Evolutionary conservation across 2,888 invertebrate species (phyloP), one percentile per base, ranked within the genome.

Genomic region (Leptothorax acervorum): DNA sequence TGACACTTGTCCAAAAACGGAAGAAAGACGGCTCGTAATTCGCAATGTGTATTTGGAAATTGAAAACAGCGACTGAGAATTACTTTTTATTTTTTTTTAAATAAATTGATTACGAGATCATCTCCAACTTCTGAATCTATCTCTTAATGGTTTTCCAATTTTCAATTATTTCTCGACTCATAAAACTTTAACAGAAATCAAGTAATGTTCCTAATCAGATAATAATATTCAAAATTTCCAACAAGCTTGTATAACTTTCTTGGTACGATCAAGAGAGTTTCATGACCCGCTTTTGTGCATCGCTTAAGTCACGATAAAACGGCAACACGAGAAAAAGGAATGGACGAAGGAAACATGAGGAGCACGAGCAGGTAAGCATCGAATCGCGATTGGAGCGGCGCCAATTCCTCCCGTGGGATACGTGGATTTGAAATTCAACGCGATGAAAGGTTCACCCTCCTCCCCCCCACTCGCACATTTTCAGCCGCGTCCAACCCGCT

Each of bases 311-410:
- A 66, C 62, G 78, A 55, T 62, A 35, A 78, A 65, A 55, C 42
- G 51, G 48, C 31, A n/a, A 65, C 2, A 35, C 28, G 9, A 68
- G 76, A 65, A 85, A 78, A 82, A 39, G 51, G 73, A 57, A 35
- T 3, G 48, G 12, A 81, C 51, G 62, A 73, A 85, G 82, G 81
- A 86, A 86, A 88, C 85, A 85, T 71, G 76, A 84, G 76, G 85
- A 87, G 71, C 57, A 85, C 84, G 66, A 83, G 90, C 91, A 91
- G 90, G 92, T 92, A 90, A 89, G 87, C 85, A 88, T 85, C 85
- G 87, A 89, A 93, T 92, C 92, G 90, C 88, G 91, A 93, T 93
- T 93, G 93, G 93, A 93, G 71, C 81, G 79, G 75, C 83, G 93
- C 93, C 93, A 93, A 90, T 91, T 88, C 85, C 84, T 85, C 83